Evolutionary conservation across 1,140 invertebrate genomes (phyloP).

Genomic region (Drosophila varians): DNA sequence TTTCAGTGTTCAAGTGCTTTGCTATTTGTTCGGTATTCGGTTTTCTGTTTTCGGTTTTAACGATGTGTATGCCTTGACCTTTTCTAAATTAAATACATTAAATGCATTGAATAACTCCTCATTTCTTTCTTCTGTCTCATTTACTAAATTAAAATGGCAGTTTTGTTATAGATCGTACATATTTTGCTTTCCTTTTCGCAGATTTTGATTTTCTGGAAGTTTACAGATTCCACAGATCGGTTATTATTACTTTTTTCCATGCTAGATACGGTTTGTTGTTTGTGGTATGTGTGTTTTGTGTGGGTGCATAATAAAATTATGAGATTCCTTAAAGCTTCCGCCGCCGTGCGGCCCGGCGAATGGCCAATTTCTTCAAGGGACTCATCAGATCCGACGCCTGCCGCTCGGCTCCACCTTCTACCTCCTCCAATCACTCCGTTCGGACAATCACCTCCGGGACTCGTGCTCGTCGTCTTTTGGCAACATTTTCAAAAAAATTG

Average conservation of each 20-base stretch:
- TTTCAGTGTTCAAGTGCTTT: conserved; percentile 14
- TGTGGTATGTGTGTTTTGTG: background rate
- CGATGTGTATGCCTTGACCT: conserved; percentile 8
- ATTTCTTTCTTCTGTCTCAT: conserved; percentile 17
- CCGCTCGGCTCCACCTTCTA: background rate
- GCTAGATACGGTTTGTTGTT: conserved; percentile 21
- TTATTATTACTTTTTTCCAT: conserved; percentile 29
- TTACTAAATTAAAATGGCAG: conserved; percentile 79
- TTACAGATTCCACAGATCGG: conserved; percentile 37
- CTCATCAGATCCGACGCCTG: conserved; percentile 31
- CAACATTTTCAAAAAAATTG: conserved; percentile 68
- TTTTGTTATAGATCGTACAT: conserved; percentile 50
- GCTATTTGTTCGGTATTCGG: conserved; percentile 21
- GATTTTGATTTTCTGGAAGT: conserved; percentile 44
- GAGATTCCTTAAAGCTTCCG: conserved; percentile 53
- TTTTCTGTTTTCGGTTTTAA: conserved; percentile 12
- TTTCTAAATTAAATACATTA: conserved; percentile 70
- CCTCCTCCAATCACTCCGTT: background rate
- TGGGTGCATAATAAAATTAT: conserved; percentile 46
- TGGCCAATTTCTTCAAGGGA: conserved; percentile 40
- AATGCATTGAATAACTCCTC: conserved; percentile 54
- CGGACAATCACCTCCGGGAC: conserved; percentile 2
- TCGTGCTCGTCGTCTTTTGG: conserved; percentile 53
- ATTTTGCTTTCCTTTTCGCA: conserved; percentile 14
- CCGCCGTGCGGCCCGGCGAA: conserved; percentile 34